Base-by-base conservation (phyloP, 2,113 vertebrate species). In the Pogona vitticeps region DNA sequence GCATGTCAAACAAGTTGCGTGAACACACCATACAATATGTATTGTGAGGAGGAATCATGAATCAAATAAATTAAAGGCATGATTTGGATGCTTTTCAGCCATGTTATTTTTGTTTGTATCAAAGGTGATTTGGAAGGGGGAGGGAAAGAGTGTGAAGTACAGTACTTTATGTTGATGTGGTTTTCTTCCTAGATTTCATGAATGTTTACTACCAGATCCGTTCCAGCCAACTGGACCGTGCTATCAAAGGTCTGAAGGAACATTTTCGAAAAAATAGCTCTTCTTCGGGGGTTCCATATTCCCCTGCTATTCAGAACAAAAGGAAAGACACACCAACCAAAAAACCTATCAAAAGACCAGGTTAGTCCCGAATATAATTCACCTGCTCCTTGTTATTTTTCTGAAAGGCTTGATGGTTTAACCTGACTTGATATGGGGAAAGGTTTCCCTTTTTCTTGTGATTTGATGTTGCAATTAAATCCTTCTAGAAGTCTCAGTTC, bases 241-340 rank as follows among this genome's bases (percentile, higher is more conserved):
- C 99, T 93, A 97, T 99, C 94, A 99, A 98, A 94, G 98, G 98
- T 2, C 96, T 99, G 88, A 99, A 98, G 92, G 98, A 99, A 10
- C 98, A 99, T 83, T 99, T 99, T 94, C 97, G 98, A 23, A 99
- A 99, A 96, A 99, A 95, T 97, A 99, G 97, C 56, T 97, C 98
- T 26, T 98, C 98, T 87, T 97, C 97, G 0, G 98, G 97, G 10
- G 94, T 98, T 61, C 97, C 98, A 0, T 99, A 99, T 93, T 99
- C 99, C 10, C 99, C 99, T 1, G 98, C 98, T 0, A 96, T 99
- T 76, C 98, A 98, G 92, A 98, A 97, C 95, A 99, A 99, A 91
- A 98, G 98, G 95, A 99, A 99, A 89, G 98, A 99, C 93, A 99
- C 99, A 0, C 99, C 99, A 80, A 99, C 98, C 90, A 99, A 99